These are phyloP conservation scores for Nineta flava DNA, from an alignment of 2,888 invertebrate genomes.

Conservation along the genomic window DNA sequence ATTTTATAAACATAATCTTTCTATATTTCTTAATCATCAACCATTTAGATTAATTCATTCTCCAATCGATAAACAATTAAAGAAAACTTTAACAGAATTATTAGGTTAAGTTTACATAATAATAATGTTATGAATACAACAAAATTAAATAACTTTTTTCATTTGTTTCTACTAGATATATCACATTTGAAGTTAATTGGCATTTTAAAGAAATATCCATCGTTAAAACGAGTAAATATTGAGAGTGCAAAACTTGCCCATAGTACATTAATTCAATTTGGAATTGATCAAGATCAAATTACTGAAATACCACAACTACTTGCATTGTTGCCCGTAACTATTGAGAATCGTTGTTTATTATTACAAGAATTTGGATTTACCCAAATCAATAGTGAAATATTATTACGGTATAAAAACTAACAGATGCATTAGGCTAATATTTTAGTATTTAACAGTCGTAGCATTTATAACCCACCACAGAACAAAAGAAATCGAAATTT, in stretches of 20 bases:
- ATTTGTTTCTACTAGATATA: slow-evolving; percentile 2
- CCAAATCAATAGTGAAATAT: slow-evolving; percentile 20
- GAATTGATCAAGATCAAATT: slow-evolving; percentile 34
- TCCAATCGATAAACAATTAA: background rate
- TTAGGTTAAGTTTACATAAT: background rate
- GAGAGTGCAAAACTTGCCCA: background rate
- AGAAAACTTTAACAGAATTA: background rate
- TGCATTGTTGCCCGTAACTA: slow-evolving; percentile 34
- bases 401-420: slow-evolving; percentile 28
- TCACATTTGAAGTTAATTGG: background rate
- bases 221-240: background rate
- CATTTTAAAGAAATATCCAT: background rate
- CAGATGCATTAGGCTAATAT: too few relatives aligned
- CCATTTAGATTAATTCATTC: too few relatives aligned
- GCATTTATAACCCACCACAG: too few relatives aligned
- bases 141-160: background rate
- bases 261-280: slow-evolving; percentile 21
- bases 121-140: background rate
- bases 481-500: too few relatives aligned
- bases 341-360: slow-evolving; percentile 44
- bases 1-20: too few relatives aligned
- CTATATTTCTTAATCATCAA: too few relatives aligned
- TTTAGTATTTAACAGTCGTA: too few relatives aligned
- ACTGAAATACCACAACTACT: slow-evolving; percentile 37
- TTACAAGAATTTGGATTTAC: slow-evolving; percentile 43